Conservation (phyloP, 2,888 invertebrate species). For the Megastigmus dorsalis region DNA sequence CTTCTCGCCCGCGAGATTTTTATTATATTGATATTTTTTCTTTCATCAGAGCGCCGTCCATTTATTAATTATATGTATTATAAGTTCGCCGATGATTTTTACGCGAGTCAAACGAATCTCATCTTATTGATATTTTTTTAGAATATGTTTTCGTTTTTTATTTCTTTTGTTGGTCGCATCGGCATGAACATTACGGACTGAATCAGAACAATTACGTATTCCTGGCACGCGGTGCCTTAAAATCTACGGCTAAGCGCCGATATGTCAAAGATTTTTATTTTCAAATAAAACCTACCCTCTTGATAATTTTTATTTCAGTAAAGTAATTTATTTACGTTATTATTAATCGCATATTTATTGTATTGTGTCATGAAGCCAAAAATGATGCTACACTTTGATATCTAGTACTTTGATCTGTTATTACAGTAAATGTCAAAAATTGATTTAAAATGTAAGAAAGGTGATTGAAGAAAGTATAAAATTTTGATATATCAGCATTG, state of each 20-base stretch:
- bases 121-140: conserved; percentile 47
- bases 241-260: not conserved
- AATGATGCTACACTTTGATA: no score
- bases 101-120: conserved; percentile 52
- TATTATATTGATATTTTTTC: conserved; percentile 44
- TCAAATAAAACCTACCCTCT: no score
- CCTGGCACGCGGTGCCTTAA: conserved; percentile 69
- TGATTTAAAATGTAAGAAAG: not conserved
- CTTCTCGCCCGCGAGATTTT: conserved; percentile 35
- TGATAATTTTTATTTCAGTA: not conserved
- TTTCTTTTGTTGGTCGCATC: conserved; percentile 34
- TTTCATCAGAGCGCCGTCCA: conserved; percentile 67
- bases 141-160: not conserved
- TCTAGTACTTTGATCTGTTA: no score
- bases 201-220: conserved; percentile 57
- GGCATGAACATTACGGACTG: conserved; percentile 21
- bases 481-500: conserved; percentile 23
- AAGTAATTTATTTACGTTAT: not conserved
- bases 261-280: conserved; percentile 19
- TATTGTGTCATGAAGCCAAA: no score
- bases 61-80: conserved; percentile 62
- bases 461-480: not conserved
- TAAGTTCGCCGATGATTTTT: conserved; percentile 54
- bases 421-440: not conserved
- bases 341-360: no score